phyloP scores from a whole-genome alignment of 2,113 vertebrate species.

The Numida meleagris region DNA sequence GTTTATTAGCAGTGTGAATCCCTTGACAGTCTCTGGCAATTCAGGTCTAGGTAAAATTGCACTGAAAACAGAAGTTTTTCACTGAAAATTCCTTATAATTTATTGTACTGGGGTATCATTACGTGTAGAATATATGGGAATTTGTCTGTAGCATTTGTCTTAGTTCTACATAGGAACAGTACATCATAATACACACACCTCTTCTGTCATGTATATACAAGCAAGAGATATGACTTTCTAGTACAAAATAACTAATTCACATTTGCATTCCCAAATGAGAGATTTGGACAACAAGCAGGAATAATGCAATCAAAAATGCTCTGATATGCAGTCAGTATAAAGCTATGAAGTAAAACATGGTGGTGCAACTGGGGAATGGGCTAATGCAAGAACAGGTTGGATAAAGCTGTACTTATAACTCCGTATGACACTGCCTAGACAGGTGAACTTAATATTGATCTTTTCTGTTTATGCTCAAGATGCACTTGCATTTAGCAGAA shows the following conservation, averaged over 20 bases:
- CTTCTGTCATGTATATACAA: background rate
- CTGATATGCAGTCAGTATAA: background rate
- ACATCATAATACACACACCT: background rate
- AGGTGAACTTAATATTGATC: background rate
- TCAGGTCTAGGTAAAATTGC: background rate
- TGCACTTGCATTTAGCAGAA: background rate
- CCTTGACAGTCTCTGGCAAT: background rate
- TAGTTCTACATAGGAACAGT: background rate
- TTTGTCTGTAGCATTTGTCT: background rate
- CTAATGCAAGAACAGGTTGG: fast-evolving
- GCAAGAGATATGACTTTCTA: background rate
- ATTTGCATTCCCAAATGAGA: background rate
- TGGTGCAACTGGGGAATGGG: background rate
- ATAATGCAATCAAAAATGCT: background rate
- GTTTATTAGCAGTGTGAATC: background rate
- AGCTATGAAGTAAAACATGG: background rate
- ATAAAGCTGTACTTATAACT: background rate
- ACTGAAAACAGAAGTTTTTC: background rate
- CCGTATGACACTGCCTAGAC: background rate
- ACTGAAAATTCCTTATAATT: background rate
- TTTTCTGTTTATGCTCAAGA: background rate
- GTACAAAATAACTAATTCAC: background rate
- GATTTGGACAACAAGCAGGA: background rate
- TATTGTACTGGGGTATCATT: background rate
- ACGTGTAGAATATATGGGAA: background rate